A percentile compares a stretch with the other conserved stretches of the same genome.
phyloP scores from a whole-genome alignment of 2,888 invertebrate genomes.

The Kryphioiulus occultus region DNA sequence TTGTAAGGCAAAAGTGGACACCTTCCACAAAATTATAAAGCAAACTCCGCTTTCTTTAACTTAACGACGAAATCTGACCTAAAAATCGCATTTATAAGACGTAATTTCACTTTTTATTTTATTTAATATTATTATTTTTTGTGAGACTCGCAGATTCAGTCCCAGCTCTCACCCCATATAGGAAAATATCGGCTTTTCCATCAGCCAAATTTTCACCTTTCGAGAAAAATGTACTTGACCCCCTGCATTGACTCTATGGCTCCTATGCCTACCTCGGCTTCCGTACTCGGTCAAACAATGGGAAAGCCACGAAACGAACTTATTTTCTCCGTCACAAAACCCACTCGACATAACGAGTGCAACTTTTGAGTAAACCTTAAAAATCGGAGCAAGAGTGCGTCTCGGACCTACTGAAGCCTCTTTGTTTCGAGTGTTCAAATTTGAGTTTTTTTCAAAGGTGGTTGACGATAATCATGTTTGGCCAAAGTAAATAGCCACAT shows the following conservation, averaged over 20 bases:
- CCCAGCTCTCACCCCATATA: no score
- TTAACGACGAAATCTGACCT: no score
- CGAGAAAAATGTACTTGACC: no score
- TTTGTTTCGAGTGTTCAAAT: not conserved
- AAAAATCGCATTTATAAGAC: no score
- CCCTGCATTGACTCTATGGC: no score
- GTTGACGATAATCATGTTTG: not conserved
- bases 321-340: not conserved
- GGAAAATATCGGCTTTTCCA: no score
- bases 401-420: not conserved
- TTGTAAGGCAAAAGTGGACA: no score
- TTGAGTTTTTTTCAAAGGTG: not conserved
- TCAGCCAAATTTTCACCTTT: not conserved
- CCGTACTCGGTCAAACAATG: not conserved
- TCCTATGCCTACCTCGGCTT: not conserved
- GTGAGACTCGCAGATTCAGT: no score
- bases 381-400: not conserved
- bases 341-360: not conserved
- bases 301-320: not conserved
- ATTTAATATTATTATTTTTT: no score
- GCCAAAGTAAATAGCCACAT: not conserved
- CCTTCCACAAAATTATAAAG: no score
- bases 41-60: no score
- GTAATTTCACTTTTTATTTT: no score
- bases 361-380: not conserved